Evolutionary conservation across 2,113 vertebrate genomes (phyloP).

Genomic region (Andinoacara biseriatus): DNA sequence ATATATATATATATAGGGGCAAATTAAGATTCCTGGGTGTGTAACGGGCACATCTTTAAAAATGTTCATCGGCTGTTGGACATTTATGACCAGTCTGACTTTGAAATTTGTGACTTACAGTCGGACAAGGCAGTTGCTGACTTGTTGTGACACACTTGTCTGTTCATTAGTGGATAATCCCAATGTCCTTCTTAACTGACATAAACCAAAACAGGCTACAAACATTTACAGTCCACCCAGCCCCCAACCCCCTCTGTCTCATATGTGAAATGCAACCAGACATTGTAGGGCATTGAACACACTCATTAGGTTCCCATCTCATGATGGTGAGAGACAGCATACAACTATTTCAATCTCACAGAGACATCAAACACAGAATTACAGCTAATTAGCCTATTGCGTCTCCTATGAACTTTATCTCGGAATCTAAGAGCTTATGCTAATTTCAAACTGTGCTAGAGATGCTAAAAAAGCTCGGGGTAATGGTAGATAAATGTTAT

Average conservation of each 20-base stretch:
- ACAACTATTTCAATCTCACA: conserved; percentile 37
- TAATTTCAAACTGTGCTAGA: conserved; percentile 57
- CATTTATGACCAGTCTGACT: conserved; percentile 6
- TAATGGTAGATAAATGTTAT: conserved; percentile 58
- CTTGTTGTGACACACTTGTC: not conserved
- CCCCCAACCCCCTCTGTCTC: not conserved
- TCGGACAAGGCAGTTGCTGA: conserved; percentile 31
- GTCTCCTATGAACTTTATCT: conserved; percentile 51
- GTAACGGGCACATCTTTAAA: not conserved
- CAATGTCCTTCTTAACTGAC: conserved; percentile 20
- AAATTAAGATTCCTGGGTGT: not conserved
- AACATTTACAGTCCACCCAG: not conserved
- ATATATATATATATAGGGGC: too few relatives aligned
- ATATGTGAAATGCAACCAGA: conserved; percentile 21
- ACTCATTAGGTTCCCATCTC: conserved; percentile 27
- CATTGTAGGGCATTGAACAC: conserved; percentile 6
- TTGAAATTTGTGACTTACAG: conserved; percentile 44
- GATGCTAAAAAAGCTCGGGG: conserved; percentile 33
- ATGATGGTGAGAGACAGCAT: conserved; percentile 39
- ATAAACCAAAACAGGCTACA: conserved; percentile 31
- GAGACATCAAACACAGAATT: conserved; percentile 57
- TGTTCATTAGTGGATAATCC: conserved; percentile 1
- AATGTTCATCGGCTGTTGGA: not conserved
- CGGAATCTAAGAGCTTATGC: conserved; percentile 25
- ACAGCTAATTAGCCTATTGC: conserved; percentile 56